These are phyloP conservation scores for Colistium nudipinnis DNA, from an alignment of 2,113 vertebrate species.

Conservation along the genomic window DNA sequence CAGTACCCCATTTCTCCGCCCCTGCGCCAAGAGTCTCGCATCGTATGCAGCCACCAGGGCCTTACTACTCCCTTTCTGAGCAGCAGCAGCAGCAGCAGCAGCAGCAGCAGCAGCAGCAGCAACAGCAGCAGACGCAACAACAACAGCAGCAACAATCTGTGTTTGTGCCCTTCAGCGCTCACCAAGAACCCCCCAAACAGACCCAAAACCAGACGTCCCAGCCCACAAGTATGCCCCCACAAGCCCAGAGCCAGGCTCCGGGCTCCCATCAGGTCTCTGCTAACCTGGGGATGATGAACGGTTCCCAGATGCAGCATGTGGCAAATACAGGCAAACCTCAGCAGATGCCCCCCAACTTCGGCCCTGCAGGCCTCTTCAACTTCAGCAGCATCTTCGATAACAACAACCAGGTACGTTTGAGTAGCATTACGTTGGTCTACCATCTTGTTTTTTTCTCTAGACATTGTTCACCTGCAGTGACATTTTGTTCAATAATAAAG, in stretches of 20 bases:
- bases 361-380: conserved; percentile 94
- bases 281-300: conserved; percentile 92
- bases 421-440: neutral
- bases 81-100: conserved; percentile 83
- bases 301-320: conserved; percentile 94
- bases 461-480: neutral
- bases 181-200: conserved; percentile 80
- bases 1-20: conserved; percentile 92
- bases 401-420: conserved; percentile 76
- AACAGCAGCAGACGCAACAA: conserved; percentile 11
- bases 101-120: conserved; percentile 53
- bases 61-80: conserved; percentile 89
- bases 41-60: conserved; percentile 92
- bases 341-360: conserved; percentile 89
- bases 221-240: conserved; percentile 82
- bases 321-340: conserved; percentile 88
- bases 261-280: conserved; percentile 88
- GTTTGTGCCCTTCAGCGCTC: conserved; percentile 87
- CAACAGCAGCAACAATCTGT: conserved; percentile 89
- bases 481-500: too few species aligned
- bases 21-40: conserved; percentile 86
- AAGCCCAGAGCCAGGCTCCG: conserved; percentile 73
- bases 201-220: conserved; percentile 81
- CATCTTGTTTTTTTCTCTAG: neutral
- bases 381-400: conserved; percentile 98